phyloP scores from a whole-genome alignment of 2,888 invertebrate species.

The Notocelia uddmanniana region DNA sequence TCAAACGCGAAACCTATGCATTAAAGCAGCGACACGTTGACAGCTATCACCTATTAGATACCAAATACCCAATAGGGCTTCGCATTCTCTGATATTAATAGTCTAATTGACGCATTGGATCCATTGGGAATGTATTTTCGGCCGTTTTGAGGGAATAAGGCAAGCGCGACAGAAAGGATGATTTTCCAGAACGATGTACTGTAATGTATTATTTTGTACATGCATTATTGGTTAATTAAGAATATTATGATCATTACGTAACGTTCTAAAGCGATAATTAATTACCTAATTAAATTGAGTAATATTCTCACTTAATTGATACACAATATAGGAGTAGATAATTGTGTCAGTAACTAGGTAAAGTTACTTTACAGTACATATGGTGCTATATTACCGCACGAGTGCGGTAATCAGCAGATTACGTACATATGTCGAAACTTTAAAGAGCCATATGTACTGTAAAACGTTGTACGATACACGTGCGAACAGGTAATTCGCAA shows the following conservation, averaged over 20 bases:
- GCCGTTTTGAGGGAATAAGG: neutral
- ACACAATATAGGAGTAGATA: no score
- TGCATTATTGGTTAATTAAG: neutral
- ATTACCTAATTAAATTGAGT: neutral
- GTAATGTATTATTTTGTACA: neutral
- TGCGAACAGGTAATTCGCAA: no score
- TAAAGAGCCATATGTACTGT: no score
- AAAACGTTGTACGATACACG: no score
- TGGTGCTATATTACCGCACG: no score
- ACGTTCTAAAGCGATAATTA: neutral
- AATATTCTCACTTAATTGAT: no score
- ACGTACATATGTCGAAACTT: no score
- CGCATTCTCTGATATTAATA: conserved; percentile 18
- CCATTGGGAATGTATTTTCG: neutral
- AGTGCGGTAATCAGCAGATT: no score
- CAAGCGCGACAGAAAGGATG: neutral
- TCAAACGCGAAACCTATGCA: conserved; percentile 1
- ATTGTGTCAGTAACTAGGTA: no score
- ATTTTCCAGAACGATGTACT: neutral
- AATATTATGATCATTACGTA: neutral
- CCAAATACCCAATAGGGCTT: conserved; percentile 13
- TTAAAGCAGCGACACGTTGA: conserved; percentile 3
- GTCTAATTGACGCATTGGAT: conserved; percentile 36
- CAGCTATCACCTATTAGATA: conserved; percentile 27
- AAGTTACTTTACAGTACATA: no score